Base-by-base conservation (phyloP, 2,797 vertebrate species). In the Pelochelys cantorii region DNA sequence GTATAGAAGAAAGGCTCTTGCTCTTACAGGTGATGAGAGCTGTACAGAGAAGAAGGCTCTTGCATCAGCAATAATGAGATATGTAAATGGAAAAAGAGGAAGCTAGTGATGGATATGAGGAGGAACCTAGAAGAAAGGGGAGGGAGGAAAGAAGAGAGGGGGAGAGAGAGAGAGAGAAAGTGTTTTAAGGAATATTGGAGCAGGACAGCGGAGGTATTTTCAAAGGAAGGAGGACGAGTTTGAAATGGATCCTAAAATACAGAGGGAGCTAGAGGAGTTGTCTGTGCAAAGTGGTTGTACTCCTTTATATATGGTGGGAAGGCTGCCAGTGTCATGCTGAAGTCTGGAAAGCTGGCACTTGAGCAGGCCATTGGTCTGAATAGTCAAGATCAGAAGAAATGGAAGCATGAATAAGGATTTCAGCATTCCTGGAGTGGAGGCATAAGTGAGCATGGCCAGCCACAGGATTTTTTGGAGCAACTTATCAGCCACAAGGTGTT, bases 391-490 rank as follows among this genome's bases (percentile, higher is more conserved):
- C 27, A 83, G 85, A 87, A 71, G 85, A 84, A 54, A 62, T 93
- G 90, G 93, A 94, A 68, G 74, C 60, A 68, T 81, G 87, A 95
- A 92, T 86, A 85, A 90, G 59, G 79, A 94, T 94, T 96, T 91
- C 93, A 3, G 1, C 54, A 83, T 27, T 2, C 2, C 81, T 87
- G 74, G 48, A 93, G 90, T 37, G 53, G 81, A 87, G 42, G 13
- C 52, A 83, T 6, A 7, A 7, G 23, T 95, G 54, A 81, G 27
- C 90, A 94, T 84, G 79, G 52, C 56, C 65, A 91, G 65, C 93
- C 95, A 83, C 90, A 93, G 92, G 90, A 95, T 93, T 96, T 89
- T 94, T 56, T 84, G 34, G 87, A 91, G 88, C 86, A 95, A 14
- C 87, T 92, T 94, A 83, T 91, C 87, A 95, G 83, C 93, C 85